These are phyloP conservation scores for Plectrocnemia conspersa DNA, from an alignment of 1,140 invertebrate species.

Conservation along the genomic window DNA sequence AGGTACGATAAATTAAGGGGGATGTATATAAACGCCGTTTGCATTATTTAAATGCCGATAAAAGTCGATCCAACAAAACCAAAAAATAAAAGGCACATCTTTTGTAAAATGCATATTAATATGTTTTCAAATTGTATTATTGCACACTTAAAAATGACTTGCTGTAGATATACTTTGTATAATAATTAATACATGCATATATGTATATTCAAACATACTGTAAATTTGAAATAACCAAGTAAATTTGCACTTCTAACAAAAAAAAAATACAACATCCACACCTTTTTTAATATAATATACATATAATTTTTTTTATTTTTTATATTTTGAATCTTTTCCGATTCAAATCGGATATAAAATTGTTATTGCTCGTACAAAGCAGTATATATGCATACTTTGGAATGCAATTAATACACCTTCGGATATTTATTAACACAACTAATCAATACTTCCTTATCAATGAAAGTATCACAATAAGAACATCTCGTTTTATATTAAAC, in stretches of 20 bases:
- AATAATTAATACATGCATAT: background rate
- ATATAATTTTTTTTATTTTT: too few species aligned
- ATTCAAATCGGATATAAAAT: constrained; percentile 1
- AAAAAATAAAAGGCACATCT: constrained; percentile 24
- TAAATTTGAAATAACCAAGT: background rate
- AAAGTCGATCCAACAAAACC: background rate
- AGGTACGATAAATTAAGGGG: background rate
- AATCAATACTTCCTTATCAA: constrained; percentile 26
- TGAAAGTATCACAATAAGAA: constrained; percentile 34
- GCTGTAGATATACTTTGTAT: background rate
- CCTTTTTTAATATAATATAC: background rate
- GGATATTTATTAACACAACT: constrained; percentile 11
- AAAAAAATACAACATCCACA: constrained; percentile 5
- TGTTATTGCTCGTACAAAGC: constrained; percentile 9
- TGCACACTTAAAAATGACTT: background rate
- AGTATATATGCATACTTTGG: constrained; percentile 24
- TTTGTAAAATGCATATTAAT: background rate
- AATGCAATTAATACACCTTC: constrained; percentile 31
- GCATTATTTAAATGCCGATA: background rate
- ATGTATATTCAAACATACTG: constrained; percentile 9
- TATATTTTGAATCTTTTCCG: too few species aligned
- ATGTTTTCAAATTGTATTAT: constrained; percentile 3
- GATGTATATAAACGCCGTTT: background rate
- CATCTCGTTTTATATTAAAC: constrained; percentile 27
- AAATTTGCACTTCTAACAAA: background rate